A percentile compares a stretch with the other conserved stretches of the same genome.
Conservation (phyloP, 2,888 invertebrate species). For the Leptopilina syphax region DNA sequence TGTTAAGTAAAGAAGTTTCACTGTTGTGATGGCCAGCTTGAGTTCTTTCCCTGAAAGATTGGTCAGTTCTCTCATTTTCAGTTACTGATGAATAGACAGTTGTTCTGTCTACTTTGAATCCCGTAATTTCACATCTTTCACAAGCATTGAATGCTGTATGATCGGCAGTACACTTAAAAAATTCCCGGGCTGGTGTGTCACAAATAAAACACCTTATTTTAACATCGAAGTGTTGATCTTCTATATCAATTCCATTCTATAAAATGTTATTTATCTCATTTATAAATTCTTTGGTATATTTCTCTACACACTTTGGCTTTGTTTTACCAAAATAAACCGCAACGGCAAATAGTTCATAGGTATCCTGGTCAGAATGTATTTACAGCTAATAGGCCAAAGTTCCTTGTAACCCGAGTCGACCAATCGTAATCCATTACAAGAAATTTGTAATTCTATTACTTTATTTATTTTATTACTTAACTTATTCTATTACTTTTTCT, state of each 20-base stretch:
- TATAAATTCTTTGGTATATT: constrained; percentile 52
- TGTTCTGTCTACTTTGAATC: constrained; percentile 37
- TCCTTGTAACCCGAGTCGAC: constrained; percentile 49
- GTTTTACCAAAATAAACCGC: constrained; percentile 54
- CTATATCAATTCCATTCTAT: constrained; percentile 47
- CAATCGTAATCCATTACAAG: constrained; percentile 52
- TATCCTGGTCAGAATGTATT: constrained; percentile 47
- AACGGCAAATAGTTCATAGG: constrained; percentile 53
- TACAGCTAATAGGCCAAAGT: constrained; percentile 54
- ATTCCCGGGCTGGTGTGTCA: constrained; percentile 55
- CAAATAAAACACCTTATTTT: constrained; percentile 51
- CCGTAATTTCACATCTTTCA: constrained; percentile 52
- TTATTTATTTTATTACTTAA: no score
- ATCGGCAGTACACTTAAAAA: constrained; percentile 53
- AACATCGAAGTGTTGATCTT: constrained; percentile 45
- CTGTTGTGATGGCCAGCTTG: constrained; percentile 43
- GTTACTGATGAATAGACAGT: constrained; percentile 42
- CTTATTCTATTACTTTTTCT: no score
- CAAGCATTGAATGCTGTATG: constrained; percentile 54
- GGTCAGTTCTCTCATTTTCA: constrained; percentile 32
- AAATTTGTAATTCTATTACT: constrained; percentile 47
- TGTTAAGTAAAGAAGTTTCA: constrained; percentile 42
- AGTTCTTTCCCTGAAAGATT: constrained; percentile 42
- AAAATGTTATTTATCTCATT: constrained; percentile 39
- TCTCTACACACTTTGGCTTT: constrained; percentile 51